Conservation (phyloP, 2,888 invertebrate species). For the Anagyrus pseudococci region DNA sequence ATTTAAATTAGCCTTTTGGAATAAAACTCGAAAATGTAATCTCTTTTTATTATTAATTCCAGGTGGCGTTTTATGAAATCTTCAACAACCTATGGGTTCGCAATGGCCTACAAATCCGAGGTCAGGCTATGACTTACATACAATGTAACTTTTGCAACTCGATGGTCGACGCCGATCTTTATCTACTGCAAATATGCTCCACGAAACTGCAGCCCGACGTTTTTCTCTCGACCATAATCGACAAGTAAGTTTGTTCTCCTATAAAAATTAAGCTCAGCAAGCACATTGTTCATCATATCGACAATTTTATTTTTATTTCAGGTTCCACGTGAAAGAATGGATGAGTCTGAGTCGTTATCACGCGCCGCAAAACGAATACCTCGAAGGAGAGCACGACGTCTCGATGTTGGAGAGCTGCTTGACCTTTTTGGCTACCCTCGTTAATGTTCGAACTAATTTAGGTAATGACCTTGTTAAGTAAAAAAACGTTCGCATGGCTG, state of each 20-base stretch:
- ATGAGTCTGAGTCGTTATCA: constrained; percentile 77
- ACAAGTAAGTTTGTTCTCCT: constrained; percentile 69
- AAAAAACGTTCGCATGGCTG: background rate
- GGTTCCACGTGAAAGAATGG: constrained; percentile 89
- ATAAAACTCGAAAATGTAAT: too few relatives aligned
- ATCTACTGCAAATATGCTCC: constrained; percentile 91
- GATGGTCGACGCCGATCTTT: constrained; percentile 97
- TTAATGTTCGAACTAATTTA: constrained; percentile 86
- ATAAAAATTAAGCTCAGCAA: background rate
- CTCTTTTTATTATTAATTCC: constrained; percentile 49
- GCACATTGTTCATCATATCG: background rate
- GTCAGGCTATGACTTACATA: constrained; percentile 99
- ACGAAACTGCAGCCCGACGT: constrained; percentile 85
- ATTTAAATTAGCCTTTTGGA: too few relatives aligned
- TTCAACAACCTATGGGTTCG: constrained; percentile 94
- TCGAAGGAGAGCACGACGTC: constrained; percentile 83
- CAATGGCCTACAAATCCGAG: constrained; percentile 96
- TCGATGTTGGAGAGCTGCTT: constrained; percentile 92
- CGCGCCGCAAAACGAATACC: constrained; percentile 67
- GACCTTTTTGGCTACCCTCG: constrained; percentile 87
- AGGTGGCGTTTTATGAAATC: constrained; percentile 96
- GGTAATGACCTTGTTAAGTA: constrained; percentile 64
- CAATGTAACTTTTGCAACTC: constrained; percentile 99
- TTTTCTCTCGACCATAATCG: constrained; percentile 85
- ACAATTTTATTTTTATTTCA: constrained; percentile 55